A percentile compares a stretch with the other conserved stretches of the same genome.
These are phyloP conservation scores for Phrynocephalus versicolor DNA, from an alignment of 2,113 vertebrate genomes.

Conservation along the genomic window DNA sequence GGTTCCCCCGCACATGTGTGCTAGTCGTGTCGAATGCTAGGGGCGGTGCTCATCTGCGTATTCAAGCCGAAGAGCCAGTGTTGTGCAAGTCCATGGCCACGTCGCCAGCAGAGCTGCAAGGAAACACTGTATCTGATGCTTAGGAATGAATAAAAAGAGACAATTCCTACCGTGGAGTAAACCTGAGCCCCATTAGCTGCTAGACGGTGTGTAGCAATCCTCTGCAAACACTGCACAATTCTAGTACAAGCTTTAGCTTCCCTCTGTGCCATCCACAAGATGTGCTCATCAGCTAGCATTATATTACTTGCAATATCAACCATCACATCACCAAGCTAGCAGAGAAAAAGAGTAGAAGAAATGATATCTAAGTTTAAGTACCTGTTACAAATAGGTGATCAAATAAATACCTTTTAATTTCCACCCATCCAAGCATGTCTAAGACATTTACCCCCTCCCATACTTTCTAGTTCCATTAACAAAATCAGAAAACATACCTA, in stretches of 20 bases:
- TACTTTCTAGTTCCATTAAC: neutral
- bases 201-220: constrained; percentile 84
- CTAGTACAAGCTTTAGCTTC: constrained; percentile 91
- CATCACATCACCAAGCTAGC: constrained; percentile 93
- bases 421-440: neutral
- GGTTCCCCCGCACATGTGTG: too few species aligned
- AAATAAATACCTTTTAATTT: neutral
- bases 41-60: too few species aligned
- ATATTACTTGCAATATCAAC: constrained; percentile 96
- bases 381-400: neutral
- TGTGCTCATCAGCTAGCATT: constrained; percentile 93
- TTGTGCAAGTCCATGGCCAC: too few species aligned
- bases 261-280: constrained; percentile 92
- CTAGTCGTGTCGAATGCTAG: too few species aligned
- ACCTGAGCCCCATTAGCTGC: constrained; percentile 86
- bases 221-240: constrained; percentile 89
- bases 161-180: constrained; percentile 86
- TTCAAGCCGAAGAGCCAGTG: too few species aligned
- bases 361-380: too few species aligned
- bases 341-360: constrained; percentile 18
- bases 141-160: neutral
- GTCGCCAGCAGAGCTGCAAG: too few species aligned
- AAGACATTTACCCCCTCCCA: too few species aligned
- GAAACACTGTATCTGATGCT: neutral
- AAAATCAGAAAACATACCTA: neutral